phyloP scores from a whole-genome alignment of 2,113 vertebrate genomes.

The Cisticola juncidis region DNA sequence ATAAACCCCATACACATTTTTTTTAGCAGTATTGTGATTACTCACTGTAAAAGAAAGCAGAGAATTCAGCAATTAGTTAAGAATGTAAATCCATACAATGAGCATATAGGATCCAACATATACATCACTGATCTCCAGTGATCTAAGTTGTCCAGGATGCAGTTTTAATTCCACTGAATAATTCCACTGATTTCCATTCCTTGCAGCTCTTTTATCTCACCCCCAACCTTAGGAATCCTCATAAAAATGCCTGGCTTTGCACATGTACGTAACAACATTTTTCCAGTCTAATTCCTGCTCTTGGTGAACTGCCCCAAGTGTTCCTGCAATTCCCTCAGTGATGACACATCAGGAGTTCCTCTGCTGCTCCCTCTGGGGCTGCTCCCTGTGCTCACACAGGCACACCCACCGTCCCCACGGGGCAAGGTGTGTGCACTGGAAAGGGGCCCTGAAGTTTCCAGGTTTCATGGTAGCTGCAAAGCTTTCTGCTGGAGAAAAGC shows the following conservation, averaged over 20 bases:
- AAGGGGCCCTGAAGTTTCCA: neutral
- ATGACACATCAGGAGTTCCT: neutral
- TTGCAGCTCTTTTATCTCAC: neutral
- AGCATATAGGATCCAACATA: neutral
- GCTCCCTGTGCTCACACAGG: rapidly evolving
- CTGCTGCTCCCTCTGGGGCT: neutral
- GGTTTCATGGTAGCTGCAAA: neutral
- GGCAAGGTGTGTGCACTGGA: neutral
- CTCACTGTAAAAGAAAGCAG: neutral
- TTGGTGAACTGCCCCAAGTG: neutral
- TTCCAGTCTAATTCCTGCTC: neutral
- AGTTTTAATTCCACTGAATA: neutral
- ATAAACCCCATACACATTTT: rapidly evolving
- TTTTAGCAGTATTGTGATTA: neutral
- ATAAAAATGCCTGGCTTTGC: neutral
- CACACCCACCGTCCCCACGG: neutral
- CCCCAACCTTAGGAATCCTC: neutral
- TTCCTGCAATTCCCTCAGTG: neutral
- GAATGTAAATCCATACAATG: neutral
- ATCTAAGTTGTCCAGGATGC: neutral
- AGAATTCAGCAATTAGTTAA: neutral
- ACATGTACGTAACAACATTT: neutral
- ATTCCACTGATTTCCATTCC: neutral
- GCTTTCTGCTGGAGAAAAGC: neutral
- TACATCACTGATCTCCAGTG: neutral